Percentiles rank a stretch among this genome's conserved stretches.
These are phyloP conservation scores for Chaetogeoica ovagalla DNA, from an alignment of 2,888 invertebrate genomes.

Conservation along the genomic window DNA sequence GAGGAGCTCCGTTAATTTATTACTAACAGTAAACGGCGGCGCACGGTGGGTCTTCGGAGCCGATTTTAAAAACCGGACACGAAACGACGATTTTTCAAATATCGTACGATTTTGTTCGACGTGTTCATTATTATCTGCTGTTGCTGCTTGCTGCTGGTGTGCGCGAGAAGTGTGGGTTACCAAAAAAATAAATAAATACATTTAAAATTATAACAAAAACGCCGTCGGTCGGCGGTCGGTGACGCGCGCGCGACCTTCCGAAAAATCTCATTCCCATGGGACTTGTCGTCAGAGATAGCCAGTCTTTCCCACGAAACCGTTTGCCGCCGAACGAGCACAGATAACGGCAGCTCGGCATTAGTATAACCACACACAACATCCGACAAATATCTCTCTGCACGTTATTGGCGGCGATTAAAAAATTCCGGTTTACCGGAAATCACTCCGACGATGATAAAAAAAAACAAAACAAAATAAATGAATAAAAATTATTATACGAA, in stretches of 20 bases:
- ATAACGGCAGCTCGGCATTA: not conserved
- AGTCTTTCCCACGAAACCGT: slow-evolving; percentile 41
- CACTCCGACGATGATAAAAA: not conserved
- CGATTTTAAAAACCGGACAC: too few relatives aligned
- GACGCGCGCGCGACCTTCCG: not conserved
- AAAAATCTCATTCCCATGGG: slow-evolving; percentile 39
- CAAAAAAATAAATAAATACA: not conserved
- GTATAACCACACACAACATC: slow-evolving; percentile 34
- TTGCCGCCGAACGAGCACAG: not conserved
- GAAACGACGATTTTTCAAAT: too few relatives aligned
- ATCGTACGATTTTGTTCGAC: too few relatives aligned
- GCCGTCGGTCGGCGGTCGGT: too few relatives aligned
- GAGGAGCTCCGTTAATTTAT: too few relatives aligned
- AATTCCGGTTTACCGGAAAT: slow-evolving; percentile 21
- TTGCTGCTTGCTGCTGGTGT: not conserved
- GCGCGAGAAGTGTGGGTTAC: not conserved
- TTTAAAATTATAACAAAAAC: slow-evolving; percentile 1
- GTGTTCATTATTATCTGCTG: too few relatives aligned
- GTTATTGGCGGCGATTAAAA: slow-evolving; percentile 33
- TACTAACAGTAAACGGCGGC: too few relatives aligned
- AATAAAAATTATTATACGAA: not conserved
- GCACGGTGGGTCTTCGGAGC: not conserved
- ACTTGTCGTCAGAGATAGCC: slow-evolving; percentile 25
- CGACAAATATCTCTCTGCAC: slow-evolving; percentile 28
- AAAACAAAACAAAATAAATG: too few relatives aligned